A percentile compares a stretch with the other conserved stretches of the same genome.
phyloP scores from a whole-genome alignment of 2,113 vertebrate species.

The Eptesicus fuscus region DNA sequence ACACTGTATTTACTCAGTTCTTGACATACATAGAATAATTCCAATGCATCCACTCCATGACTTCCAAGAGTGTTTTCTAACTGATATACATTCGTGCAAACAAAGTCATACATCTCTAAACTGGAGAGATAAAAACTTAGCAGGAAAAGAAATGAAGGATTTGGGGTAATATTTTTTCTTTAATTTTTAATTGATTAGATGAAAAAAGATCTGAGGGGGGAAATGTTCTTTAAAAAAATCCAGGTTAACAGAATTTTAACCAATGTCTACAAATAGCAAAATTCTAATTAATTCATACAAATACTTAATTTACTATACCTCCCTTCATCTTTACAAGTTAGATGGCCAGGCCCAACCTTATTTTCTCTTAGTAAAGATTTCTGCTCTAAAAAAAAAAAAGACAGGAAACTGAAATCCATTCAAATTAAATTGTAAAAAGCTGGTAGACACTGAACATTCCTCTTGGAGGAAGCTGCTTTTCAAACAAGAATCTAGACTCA shows the following conservation, averaged over 20 bases:
- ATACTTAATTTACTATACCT: neutral
- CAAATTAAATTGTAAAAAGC: neutral
- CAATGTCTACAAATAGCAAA: neutral
- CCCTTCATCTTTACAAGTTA: neutral
- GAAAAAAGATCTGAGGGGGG: neutral
- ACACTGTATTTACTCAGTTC: conserved; percentile 38
- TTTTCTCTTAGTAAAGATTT: neutral
- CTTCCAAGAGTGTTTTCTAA: neutral
- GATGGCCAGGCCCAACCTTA: neutral
- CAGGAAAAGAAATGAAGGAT: neutral
- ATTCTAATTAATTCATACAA: neutral
- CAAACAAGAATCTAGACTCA: neutral
- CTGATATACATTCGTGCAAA: neutral
- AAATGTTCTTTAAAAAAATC: neutral
- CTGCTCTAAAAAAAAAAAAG: neutral
- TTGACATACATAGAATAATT: conserved; percentile 13
- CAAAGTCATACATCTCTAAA: conserved; percentile 1
- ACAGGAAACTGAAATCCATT: neutral
- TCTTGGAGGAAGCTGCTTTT: neutral
- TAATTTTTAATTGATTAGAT: neutral
- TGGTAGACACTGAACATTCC: neutral
- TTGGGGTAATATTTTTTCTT: neutral
- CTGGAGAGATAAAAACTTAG: conserved; percentile 2
- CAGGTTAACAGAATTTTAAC: neutral
- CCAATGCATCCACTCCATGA: neutral